These are phyloP conservation scores for Acronicta alni DNA, from an alignment of 2,888 invertebrate genomes.

Conservation along the genomic window DNA sequence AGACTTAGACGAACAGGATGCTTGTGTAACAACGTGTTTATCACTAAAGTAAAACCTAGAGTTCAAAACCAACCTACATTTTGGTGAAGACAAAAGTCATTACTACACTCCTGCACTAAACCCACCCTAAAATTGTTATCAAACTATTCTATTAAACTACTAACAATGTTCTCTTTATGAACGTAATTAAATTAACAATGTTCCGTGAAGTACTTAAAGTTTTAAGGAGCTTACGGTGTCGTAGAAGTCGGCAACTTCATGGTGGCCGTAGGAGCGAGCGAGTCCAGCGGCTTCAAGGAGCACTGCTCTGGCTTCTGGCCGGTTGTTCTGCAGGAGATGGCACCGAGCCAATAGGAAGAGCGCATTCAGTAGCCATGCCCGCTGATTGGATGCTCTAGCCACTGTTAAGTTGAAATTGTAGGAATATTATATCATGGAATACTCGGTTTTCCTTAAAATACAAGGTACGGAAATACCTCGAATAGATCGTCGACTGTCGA, in stretches of 20 bases:
- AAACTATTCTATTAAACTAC: conserved; percentile 1
- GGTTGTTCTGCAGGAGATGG: conserved; percentile 80
- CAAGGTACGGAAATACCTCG: too few relatives aligned
- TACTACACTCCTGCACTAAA: too few relatives aligned
- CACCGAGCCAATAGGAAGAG: conserved; percentile 80
- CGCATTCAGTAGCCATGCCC: conserved; percentile 78
- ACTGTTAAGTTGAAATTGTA: conserved; percentile 63
- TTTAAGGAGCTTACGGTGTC: conserved; percentile 72
- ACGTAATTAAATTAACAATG: conserved; percentile 16
- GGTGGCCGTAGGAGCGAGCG: conserved; percentile 66
- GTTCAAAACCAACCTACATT: background rate
- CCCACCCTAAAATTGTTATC: background rate
- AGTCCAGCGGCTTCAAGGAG: conserved; percentile 72
- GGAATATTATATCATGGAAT: background rate
- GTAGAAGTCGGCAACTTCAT: conserved; percentile 78
- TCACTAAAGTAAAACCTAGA: background rate
- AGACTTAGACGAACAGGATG: too few relatives aligned
- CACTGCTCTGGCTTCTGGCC: conserved; percentile 79
- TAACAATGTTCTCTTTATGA: conserved; percentile 9
- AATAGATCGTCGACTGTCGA: too few relatives aligned
- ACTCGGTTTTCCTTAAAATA: too few relatives aligned
- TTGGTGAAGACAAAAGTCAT: background rate
- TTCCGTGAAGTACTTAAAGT: conserved; percentile 15
- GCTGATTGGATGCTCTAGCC: conserved; percentile 71
- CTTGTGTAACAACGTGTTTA: background rate